These are phyloP conservation scores for Mystacornis crossleyi DNA, from an alignment of 2,113 vertebrate species.

Conservation along the genomic window DNA sequence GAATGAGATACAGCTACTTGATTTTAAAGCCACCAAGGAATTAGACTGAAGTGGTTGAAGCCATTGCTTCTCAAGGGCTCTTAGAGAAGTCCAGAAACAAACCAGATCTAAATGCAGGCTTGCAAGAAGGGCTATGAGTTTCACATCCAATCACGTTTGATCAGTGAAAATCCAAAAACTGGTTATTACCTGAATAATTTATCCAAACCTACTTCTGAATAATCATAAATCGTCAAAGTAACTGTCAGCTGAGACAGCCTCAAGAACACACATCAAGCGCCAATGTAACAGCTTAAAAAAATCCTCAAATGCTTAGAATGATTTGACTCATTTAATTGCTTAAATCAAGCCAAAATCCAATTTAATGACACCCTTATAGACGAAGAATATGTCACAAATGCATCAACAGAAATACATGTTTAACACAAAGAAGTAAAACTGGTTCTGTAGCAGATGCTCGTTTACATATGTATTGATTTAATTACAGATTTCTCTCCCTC, in stretches of 20 bases:
- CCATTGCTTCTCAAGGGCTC: background rate
- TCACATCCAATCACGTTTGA: background rate
- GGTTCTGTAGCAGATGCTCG: conserved; percentile 5
- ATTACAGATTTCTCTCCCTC: conserved; percentile 3
- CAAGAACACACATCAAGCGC: background rate
- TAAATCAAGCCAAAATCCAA: background rate
- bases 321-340: background rate
- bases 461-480: conserved; percentile 23
- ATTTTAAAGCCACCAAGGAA: background rate
- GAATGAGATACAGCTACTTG: background rate
- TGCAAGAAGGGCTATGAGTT: background rate
- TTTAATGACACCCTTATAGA: background rate
- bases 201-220: background rate
- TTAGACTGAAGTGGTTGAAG: background rate
- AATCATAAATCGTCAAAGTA: background rate
- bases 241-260: background rate
- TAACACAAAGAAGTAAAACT: background rate
- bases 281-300: background rate
- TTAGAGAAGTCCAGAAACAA: background rate
- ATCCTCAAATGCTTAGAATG: background rate
- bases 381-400: background rate
- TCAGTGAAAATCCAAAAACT: background rate
- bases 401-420: background rate
- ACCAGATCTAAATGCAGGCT: background rate
- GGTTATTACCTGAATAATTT: background rate